Evolutionary conservation across 2,888 invertebrate species (phyloP).

Genomic region (Orthosia gracilis): DNA sequence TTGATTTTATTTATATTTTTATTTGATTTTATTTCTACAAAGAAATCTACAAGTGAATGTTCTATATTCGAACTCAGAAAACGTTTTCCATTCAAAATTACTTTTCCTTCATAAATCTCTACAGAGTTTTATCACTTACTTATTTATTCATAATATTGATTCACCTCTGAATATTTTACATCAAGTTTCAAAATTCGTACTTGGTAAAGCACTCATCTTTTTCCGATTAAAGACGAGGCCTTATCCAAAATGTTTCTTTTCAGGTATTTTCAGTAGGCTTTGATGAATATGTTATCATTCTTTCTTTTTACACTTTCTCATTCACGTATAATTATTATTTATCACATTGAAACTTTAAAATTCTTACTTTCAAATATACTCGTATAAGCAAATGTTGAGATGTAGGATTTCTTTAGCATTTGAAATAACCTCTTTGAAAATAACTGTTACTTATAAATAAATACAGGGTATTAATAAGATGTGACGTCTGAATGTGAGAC

Average conservation of each 20-base stretch:
- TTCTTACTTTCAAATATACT: conserved; percentile 6
- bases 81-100: conserved; percentile 22
- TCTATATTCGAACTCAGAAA: neutral
- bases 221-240: conserved; percentile 11
- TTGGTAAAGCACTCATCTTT: conserved; percentile 11
- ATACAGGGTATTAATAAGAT: neutral
- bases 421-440: neutral
- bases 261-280: conserved; percentile 16
- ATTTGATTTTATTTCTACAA: neutral
- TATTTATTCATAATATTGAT: conserved; percentile 18
- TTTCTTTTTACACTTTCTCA: conserved; percentile 10
- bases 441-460: neutral
- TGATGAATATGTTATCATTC: conserved; percentile 19
- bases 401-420: neutral
- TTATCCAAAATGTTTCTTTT: conserved; percentile 24
- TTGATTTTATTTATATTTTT: conserved; percentile 1
- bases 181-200: conserved; percentile 1
- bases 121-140: neutral
- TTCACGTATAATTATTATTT: conserved; percentile 9
- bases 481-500: neutral
- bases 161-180: conserved; percentile 21
- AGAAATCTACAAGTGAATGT: conserved; percentile 7
- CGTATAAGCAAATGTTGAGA: conserved; percentile 8
- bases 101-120: conserved; percentile 9
- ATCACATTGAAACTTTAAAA: conserved; percentile 36